A percentile compares a stretch with the other conserved stretches of the same genome.
phyloP scores from a whole-genome alignment of 2,888 invertebrate species.

The Rosalia funebris region DNA sequence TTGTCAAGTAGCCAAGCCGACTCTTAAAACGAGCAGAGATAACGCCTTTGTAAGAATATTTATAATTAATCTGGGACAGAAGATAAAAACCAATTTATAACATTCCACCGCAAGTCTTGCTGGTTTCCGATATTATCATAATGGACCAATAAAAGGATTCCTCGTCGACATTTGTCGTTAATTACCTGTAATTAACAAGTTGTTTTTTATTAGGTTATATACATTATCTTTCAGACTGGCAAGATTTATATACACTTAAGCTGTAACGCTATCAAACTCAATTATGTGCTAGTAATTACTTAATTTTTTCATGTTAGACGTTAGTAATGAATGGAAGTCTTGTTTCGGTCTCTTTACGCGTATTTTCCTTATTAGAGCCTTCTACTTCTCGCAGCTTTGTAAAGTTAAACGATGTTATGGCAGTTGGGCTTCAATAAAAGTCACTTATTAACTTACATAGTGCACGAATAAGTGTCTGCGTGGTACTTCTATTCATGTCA shows the following conservation, averaged over 20 bases:
- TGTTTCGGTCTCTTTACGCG: not conserved
- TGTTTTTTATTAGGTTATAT: conserved; percentile 17
- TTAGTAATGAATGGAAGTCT: not conserved
- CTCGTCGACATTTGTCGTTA: conserved; percentile 21
- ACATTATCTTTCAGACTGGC: conserved; percentile 14
- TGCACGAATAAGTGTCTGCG: not conserved
- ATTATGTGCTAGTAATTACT: conserved; percentile 10
- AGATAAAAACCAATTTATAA: conserved; percentile 25
- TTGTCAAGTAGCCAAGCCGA: conserved; percentile 10
- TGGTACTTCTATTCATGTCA: not conserved
- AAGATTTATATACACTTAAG: conserved; percentile 2
- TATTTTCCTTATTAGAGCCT: not conserved
- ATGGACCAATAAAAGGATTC: conserved; percentile 27
- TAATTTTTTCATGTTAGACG: conserved; percentile 7
- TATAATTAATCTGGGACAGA: conserved; percentile 21
- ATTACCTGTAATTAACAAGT: conserved; percentile 27
- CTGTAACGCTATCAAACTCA: conserved; percentile 5
- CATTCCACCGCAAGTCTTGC: conserved; percentile 1
- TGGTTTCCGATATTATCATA: conserved; percentile 26
- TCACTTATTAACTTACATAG: not conserved
- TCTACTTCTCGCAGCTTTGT: not conserved
- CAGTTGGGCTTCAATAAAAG: not conserved
- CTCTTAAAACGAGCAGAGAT: conserved; percentile 6
- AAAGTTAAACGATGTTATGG: not conserved
- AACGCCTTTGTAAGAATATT: conserved; percentile 12